Evolutionary conservation across 1,140 invertebrate genomes (phyloP).

Genomic region (Heliconius congener): DNA sequence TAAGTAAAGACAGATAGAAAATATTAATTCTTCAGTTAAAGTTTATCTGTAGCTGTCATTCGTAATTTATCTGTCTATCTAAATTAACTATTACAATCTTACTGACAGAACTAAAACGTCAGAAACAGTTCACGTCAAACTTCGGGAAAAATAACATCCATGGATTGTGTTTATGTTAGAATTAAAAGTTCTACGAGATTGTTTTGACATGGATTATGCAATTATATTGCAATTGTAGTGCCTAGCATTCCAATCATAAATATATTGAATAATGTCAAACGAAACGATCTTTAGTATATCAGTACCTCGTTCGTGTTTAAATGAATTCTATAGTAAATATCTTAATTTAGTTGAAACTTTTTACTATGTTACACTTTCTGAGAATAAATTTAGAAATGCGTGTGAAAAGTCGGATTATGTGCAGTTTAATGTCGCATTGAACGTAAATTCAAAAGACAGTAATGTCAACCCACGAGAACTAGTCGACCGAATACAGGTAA

Average conservation of each 20-base stretch:
- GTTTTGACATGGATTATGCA: constrained; percentile 63
- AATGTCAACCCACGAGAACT: constrained; percentile 66
- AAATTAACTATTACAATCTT: not conserved
- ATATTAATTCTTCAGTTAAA: not conserved
- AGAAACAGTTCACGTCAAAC: constrained; percentile 22
- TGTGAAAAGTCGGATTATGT: constrained; percentile 66
- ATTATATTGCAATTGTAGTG: constrained; percentile 59
- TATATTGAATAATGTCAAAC: constrained; percentile 69
- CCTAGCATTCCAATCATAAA: constrained; percentile 50
- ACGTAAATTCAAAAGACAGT: constrained; percentile 65
- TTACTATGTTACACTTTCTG: constrained; percentile 75
- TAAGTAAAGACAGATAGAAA: not conserved
- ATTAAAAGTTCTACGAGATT: constrained; percentile 24
- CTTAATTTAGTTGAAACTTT: constrained; percentile 77
- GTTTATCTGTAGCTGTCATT: not conserved
- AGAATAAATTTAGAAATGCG: constrained; percentile 58
- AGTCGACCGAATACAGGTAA: constrained; percentile 70
- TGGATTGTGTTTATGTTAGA: constrained; percentile 29
- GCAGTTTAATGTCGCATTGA: constrained; percentile 69
- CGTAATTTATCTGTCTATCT: not conserved
- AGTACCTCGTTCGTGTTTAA: constrained; percentile 69
- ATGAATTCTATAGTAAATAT: constrained; percentile 73
- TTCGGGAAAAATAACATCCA: constrained; percentile 20
- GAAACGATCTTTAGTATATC: constrained; percentile 70
- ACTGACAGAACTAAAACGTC: not conserved